phyloP scores from a whole-genome alignment of 2,797 vertebrate genomes.

The Nannoperca australis region DNA sequence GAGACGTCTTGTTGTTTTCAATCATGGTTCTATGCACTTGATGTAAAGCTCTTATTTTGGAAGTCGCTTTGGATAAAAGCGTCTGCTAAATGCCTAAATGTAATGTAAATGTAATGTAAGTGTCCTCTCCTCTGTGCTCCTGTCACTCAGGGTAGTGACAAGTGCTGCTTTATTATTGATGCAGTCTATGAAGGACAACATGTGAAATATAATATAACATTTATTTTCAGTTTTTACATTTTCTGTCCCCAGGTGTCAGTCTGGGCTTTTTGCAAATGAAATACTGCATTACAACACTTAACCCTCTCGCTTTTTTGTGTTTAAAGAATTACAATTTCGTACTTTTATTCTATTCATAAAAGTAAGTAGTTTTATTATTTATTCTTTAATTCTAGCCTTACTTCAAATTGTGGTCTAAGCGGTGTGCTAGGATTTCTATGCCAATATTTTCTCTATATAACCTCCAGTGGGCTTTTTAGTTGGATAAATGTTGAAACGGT shows the following conservation, averaged over 20 bases:
- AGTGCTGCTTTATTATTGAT: not conserved
- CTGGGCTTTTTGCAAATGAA: too few relatives aligned
- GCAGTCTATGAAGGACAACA: not conserved
- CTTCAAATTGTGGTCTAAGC: not conserved
- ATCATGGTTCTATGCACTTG: too few relatives aligned
- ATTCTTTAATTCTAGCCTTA: not conserved
- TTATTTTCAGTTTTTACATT: not conserved
- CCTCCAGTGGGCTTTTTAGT: not conserved
- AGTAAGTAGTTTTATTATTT: too few relatives aligned
- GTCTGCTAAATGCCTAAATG: too few relatives aligned
- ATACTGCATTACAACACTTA: too few relatives aligned
- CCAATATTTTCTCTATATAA: not conserved
- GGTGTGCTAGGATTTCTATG: not conserved
- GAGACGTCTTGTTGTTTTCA: too few relatives aligned
- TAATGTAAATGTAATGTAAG: too few relatives aligned
- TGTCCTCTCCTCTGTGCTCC: too few relatives aligned
- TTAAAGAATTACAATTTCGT: not conserved
- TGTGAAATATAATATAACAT: not conserved
- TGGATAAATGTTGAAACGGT: not conserved
- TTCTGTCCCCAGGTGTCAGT: not conserved
- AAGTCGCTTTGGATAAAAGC: too few relatives aligned
- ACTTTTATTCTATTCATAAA: not conserved
- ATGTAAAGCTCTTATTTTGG: too few relatives aligned
- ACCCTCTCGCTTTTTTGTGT: not conserved
- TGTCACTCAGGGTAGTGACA: not conserved